These are phyloP conservation scores for Bradypodion pumilum DNA, from an alignment of 2,797 vertebrate genomes.

Conservation along the genomic window DNA sequence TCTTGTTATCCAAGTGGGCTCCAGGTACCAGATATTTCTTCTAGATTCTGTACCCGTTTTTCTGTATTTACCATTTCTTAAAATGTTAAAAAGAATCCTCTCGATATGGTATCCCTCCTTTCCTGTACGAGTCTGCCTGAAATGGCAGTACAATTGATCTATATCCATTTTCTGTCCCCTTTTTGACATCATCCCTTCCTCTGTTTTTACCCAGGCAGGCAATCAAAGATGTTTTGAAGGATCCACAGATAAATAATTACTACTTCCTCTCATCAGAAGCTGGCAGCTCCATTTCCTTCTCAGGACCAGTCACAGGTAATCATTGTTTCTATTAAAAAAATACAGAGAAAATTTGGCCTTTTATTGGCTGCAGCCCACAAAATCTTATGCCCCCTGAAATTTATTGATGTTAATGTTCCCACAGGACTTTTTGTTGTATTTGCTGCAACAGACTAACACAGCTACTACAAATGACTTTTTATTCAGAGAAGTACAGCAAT, in stretches of 20 bases:
- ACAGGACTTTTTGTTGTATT: too few relatives aligned
- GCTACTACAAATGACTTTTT: too few relatives aligned
- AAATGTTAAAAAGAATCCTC: neutral
- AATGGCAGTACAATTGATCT: neutral
- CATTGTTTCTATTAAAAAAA: neutral
- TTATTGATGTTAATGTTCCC: neutral
- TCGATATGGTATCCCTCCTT: neutral
- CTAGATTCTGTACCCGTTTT: neutral
- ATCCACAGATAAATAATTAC: slow-evolving; percentile 67
- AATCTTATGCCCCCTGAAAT: neutral
- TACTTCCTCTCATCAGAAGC: slow-evolving; percentile 45
- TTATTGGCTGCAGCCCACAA: neutral
- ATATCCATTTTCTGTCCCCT: neutral
- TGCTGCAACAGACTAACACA: too few relatives aligned
- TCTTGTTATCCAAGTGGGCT: neutral
- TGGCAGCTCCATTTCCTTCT: slow-evolving; percentile 68
- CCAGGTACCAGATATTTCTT: neutral
- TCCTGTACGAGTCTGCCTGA: neutral
- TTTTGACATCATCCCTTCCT: neutral
- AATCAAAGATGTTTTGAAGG: slow-evolving; percentile 57
- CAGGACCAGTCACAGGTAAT: slow-evolving; percentile 70
- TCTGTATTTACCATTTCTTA: neutral
- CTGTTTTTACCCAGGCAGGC: slow-evolving; percentile 43
- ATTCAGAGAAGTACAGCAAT: too few relatives aligned
- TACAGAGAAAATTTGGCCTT: neutral